Evolutionary conservation across 2,888 invertebrate species (phyloP).

Genomic region (Rhagonycha fulva): DNA sequence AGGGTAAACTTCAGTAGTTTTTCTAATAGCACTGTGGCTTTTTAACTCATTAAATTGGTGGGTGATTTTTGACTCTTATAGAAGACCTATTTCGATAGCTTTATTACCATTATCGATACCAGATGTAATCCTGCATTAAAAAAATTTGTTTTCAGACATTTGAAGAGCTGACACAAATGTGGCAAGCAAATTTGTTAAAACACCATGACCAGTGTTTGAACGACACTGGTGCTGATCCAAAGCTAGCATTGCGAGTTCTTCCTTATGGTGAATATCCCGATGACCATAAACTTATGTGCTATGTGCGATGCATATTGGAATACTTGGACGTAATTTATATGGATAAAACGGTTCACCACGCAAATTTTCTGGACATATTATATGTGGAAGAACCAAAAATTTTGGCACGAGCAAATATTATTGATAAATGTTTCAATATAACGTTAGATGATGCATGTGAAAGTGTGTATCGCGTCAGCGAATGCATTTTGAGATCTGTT

Average conservation of each 20-base stretch:
- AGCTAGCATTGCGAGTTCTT: neutral
- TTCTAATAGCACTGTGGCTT: no score
- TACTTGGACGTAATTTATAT: neutral
- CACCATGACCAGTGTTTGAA: neutral
- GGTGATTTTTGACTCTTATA: no score
- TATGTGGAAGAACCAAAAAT: neutral
- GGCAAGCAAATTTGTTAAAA: neutral
- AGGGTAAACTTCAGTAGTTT: neutral
- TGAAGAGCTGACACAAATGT: neutral
- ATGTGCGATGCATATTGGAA: neutral
- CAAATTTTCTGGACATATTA: neutral
- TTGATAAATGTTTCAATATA: neutral
- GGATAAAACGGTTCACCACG: neutral
- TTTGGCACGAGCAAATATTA: neutral
- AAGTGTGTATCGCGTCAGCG: neutral
- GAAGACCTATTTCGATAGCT: no score
- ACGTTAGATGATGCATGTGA: neutral
- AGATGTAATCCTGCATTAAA: no score
- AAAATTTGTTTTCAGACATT: neutral
- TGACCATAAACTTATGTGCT: neutral
- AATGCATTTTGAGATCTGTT: neutral
- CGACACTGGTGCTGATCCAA: neutral
- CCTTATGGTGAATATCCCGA: neutral
- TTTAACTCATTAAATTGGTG: no score
- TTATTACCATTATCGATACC: no score